These are phyloP conservation scores for Trissolcus basalis DNA, from an alignment of 1,140 invertebrate species.

Conservation along the genomic window DNA sequence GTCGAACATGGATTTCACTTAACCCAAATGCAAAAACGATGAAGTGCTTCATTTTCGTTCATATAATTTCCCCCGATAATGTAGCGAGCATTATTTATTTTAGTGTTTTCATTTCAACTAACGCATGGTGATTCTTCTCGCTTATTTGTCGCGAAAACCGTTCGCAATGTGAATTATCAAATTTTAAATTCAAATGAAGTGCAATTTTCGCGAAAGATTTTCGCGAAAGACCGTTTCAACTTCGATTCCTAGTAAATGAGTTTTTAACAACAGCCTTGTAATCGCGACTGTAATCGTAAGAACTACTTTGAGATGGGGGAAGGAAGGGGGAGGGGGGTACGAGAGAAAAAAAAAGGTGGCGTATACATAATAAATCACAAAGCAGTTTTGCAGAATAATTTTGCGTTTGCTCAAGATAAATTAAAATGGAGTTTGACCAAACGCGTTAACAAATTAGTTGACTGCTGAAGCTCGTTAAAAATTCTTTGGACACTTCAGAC, in stretches of 20 bases:
- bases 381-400: slow-evolving; percentile 45
- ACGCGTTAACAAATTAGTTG: slow-evolving; percentile 56
- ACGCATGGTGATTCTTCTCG: too few relatives aligned
- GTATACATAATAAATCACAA: slow-evolving; percentile 38
- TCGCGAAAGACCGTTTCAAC: not conserved
- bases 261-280: slow-evolving; percentile 28
- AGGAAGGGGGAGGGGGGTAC: too few relatives aligned
- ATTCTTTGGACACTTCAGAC: slow-evolving; percentile 58
- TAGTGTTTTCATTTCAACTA: too few relatives aligned
- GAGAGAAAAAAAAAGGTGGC: not conserved
- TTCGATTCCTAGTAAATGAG: slow-evolving; percentile 19
- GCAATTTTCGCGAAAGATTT: too few relatives aligned
- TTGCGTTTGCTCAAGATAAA: slow-evolving; percentile 45
- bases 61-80: too few relatives aligned
- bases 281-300: slow-evolving; percentile 23
- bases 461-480: slow-evolving; percentile 58
- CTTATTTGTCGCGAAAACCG: too few relatives aligned
- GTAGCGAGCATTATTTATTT: too few relatives aligned
- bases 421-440: slow-evolving; percentile 56
- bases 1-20: too few relatives aligned
- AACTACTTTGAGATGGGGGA: slow-evolving; percentile 28
- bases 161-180: not conserved
- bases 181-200: not conserved
- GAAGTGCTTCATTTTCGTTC: too few relatives aligned
- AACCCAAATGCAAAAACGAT: too few relatives aligned